Evolutionary conservation across 1,140 invertebrate species (phyloP), one percentile per base, ranked within the genome.

Genomic region (Anastrepha ludens): DNA sequence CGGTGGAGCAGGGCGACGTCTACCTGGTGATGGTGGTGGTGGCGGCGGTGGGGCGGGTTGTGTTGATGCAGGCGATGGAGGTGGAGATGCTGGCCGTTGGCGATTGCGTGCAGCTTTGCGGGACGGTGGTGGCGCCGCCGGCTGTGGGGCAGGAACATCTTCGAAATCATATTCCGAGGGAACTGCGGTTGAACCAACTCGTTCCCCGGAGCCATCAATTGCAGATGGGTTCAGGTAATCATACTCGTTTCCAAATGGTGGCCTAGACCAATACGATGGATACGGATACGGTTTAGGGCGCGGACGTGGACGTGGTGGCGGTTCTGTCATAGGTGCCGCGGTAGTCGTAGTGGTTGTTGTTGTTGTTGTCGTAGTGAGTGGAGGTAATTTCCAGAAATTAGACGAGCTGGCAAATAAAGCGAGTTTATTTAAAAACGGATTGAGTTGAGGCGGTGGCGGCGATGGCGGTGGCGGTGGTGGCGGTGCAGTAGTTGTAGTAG

Each of bases 161-260:
- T 50, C 17, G 41, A 47, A 81, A 55, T 81, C 74, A 29, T 81
- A 81, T 9, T 58, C 74, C 1, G 47, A 0, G 55, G 74, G 74
- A 20, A 9, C 74, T 20, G 17, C 15, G 17, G 47, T 44, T 3
- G 17, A 7, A 47, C 44, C 44, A 55, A 44, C 74, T 11, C 74
- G 74, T 3, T 3, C 39, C n/a, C n/a, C 11, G n/a, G 9, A 78
- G n/a, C 74, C 47, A n/a, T 78, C 74, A 13, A 17, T 17, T 2
- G 15, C 74, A 50, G 74, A 81, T 4, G 74, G 74, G 55, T 91
- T 90, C 60, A 90, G 90, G 9, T 89, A 90, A 15, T 91, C 91
- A 64, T 89, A 89, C 20, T 89, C 86, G 60, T 64, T 62, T 15
- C 81, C 60, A 85, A 65, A 85, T 29, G 58, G 41, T 47, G 85